Conservation (phyloP, 1,140 invertebrate genomes). For the Lepeophtheirus salmonis region DNA sequence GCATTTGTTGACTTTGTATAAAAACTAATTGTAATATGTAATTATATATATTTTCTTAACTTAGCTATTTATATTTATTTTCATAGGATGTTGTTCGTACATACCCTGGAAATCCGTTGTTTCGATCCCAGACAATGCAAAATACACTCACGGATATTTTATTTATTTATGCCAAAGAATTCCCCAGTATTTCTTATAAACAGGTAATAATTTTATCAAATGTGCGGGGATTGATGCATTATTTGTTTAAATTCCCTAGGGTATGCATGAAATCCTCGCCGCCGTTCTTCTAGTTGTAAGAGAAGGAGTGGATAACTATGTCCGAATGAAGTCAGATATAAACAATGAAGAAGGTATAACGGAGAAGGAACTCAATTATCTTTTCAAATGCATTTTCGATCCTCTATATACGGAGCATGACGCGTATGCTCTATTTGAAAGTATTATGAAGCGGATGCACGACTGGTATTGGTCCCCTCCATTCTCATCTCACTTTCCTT, state of each 20-base stretch:
- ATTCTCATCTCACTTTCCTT: neutral
- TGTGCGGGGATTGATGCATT: neutral
- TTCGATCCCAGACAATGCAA: neutral
- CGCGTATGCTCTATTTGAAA: constrained; percentile 5
- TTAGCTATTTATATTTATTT: too few relatives aligned
- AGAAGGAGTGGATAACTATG: neutral
- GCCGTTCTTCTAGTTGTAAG: constrained; percentile 1
- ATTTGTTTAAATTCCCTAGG: neutral
- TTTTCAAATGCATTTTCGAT: neutral
- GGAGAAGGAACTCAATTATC: neutral
- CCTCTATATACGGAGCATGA: constrained; percentile 6
- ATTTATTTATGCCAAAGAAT: constrained; percentile 13
- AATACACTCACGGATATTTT: constrained; percentile 1
- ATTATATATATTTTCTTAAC: too few relatives aligned
- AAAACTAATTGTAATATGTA: too few relatives aligned
- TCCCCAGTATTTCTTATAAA: neutral
- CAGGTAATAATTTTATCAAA: neutral
- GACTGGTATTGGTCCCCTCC: constrained; percentile 3
- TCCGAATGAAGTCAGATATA: neutral
- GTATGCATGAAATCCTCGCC: constrained; percentile 11
- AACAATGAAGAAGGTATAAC: neutral
- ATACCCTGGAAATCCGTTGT: neutral
- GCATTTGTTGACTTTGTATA: too few relatives aligned
- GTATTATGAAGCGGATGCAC: constrained; percentile 5
- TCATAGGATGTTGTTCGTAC: constrained; percentile 4